Base-by-base conservation (phyloP, 2,888 invertebrate genomes). In the Hypena proboscidalis region DNA sequence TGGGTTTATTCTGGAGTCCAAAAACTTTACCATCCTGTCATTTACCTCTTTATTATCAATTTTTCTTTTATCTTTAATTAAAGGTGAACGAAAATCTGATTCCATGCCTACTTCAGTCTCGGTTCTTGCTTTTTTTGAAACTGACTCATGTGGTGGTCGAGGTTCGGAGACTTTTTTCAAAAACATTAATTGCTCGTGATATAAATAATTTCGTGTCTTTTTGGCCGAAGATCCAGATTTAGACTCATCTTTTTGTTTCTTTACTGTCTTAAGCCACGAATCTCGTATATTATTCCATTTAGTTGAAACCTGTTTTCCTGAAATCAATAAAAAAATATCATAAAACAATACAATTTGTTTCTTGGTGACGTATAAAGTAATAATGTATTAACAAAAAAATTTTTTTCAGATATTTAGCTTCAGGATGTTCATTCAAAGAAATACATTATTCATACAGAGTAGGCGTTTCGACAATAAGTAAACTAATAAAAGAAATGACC, bases 101-200 rank as follows among this genome's bases (percentile, higher is more conserved):
- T 52, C 52, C 49, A 50, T 49, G 48, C 56, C 38, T 56, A 40
- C 40, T 51, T 48, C 40, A 48, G 51, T 48, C 48, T 46, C 40
- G 41, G 45, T 56, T 51, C 51, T 51, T 58, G 45, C 43, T 49
- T 50, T 47, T n/a, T 51, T 43, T 48, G 42, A 42, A 49, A 35
- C 46, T 20, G 49, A 49, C 44, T 50, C 47, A 35, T 53, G 47
- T 14, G 50, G 46, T 17, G 49, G 50, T 47, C 47, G 44, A 42
- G 50, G 52, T 50, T 43, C 41, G 48, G 30, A 35, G 45, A 58
- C 48, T 43, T 54, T 58, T 46, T 54, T 51, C 49, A 58, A 52
- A 50, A 59, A 47, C 50, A 53, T 50, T 45, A 57, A 50, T 53
- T 50, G 50, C 52, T 57, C 50, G 52, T 50, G 47, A 57, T 50